phyloP scores from a whole-genome alignment of 2,797 vertebrate species.

The Eulemur mongoz region DNA sequence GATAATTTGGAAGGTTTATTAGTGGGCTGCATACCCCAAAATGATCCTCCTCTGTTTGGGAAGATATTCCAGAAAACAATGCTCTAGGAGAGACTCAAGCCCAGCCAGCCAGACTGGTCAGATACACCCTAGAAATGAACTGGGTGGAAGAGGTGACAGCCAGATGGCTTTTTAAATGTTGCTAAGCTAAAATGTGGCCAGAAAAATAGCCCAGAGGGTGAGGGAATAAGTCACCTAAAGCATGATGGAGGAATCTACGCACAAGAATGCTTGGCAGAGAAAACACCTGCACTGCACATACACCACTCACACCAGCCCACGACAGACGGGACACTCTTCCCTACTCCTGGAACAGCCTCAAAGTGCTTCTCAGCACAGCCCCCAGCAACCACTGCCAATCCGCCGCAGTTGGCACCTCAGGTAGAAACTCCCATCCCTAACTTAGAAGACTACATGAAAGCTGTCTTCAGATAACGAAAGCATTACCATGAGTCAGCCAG shows the following conservation, averaged over 20 bases:
- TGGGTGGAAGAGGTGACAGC: not conserved
- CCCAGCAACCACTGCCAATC: not conserved
- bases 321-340: not conserved
- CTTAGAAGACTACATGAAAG: not conserved
- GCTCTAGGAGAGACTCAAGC: not conserved
- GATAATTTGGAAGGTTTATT: not conserved
- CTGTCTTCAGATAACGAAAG: not conserved
- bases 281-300: not conserved
- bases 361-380: not conserved
- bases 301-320: not conserved
- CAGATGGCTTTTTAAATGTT: conserved; percentile 26
- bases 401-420: not conserved
- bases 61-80: not conserved
- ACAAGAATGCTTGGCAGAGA: not conserved
- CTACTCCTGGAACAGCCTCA: not conserved
- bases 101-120: not conserved
- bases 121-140: not conserved
- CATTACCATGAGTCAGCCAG: not conserved
- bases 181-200: not conserved
- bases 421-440: not conserved
- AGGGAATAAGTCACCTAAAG: not conserved
- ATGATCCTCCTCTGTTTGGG: not conserved
- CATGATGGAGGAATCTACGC: not conserved
- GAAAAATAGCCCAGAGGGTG: not conserved
- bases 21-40: not conserved